These are phyloP conservation scores for Xerus inauris DNA, from an alignment of 2,113 vertebrate genomes.

Conservation along the genomic window DNA sequence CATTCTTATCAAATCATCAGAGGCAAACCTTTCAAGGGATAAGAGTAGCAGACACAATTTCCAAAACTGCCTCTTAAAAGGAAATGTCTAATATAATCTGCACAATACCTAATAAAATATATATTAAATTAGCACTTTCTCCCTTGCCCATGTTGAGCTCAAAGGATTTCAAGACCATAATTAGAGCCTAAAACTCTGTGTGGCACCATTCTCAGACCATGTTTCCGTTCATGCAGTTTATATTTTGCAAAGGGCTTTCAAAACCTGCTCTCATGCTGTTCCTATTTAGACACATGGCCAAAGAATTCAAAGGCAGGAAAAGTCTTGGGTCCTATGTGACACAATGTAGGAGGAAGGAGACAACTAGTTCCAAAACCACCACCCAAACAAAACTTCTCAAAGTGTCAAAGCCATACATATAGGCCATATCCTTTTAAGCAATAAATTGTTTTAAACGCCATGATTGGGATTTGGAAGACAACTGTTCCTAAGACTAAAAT, in stretches of 20 bases:
- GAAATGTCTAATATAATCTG: slow-evolving; percentile 32
- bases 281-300: not conserved
- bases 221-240: not conserved
- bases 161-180: slow-evolving; percentile 53
- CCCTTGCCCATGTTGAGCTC: not conserved
- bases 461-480: not conserved
- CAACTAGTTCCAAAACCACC: slow-evolving; percentile 36
- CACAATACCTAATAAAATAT: slow-evolving; percentile 4
- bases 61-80: slow-evolving; percentile 12
- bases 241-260: slow-evolving; percentile 25
- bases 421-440: not conserved
- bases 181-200: slow-evolving; percentile 31
- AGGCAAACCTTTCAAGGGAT: slow-evolving; percentile 9
- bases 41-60: not conserved
- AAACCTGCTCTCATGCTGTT: not conserved
- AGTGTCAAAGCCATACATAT: slow-evolving; percentile 23
- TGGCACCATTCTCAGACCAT: not conserved
- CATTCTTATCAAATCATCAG: slow-evolving; percentile 1
- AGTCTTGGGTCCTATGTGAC: not conserved
- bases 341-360: not conserved
- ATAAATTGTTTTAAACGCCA: not conserved
- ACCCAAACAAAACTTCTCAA: slow-evolving; percentile 39
- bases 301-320: slow-evolving; percentile 26
- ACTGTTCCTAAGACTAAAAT: not conserved
- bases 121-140: slow-evolving; percentile 21